A percentile compares a stretch with the other conserved stretches of the same genome.
These are phyloP conservation scores for Tridacna gigas DNA, from an alignment of 2,888 invertebrate species.

Conservation along the genomic window DNA sequence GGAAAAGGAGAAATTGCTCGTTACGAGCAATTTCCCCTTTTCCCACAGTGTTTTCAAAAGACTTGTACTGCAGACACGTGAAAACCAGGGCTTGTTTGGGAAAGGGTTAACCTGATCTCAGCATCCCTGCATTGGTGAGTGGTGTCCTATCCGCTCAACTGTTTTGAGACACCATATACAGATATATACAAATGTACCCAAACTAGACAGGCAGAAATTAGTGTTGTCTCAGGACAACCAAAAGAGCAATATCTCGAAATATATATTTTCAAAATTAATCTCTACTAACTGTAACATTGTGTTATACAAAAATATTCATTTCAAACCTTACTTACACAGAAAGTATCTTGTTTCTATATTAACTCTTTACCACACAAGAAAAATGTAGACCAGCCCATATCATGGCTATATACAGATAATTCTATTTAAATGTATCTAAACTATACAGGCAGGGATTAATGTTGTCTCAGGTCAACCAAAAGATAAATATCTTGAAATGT, in stretches of 20 bases:
- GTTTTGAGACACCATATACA: too few relatives aligned
- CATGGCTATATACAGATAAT: too few relatives aligned
- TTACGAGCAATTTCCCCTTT: background rate
- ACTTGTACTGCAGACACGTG: background rate
- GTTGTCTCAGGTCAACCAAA: background rate
- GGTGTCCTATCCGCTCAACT: background rate
- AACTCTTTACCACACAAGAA: too few relatives aligned
- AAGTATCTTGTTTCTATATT: too few relatives aligned
- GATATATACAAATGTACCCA: too few relatives aligned
- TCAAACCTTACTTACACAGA: too few relatives aligned
- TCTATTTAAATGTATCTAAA: too few relatives aligned
- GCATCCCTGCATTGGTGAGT: too few relatives aligned
- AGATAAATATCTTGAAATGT: background rate
- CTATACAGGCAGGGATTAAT: too few relatives aligned
- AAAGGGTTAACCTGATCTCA: background rate
- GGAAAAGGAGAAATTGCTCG: background rate
- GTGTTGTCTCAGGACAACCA: background rate
- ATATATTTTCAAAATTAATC: background rate
- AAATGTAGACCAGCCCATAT: too few relatives aligned
- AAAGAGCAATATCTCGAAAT: background rate
- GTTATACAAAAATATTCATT: conserved; percentile 1
- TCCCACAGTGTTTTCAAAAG: background rate
- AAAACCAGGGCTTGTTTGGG: background rate
- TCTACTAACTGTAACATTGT: conserved; percentile 17
- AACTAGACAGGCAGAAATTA: too few relatives aligned